phyloP scores from a whole-genome alignment of 2,797 vertebrate species.

The Petrocephalus sullivani region DNA sequence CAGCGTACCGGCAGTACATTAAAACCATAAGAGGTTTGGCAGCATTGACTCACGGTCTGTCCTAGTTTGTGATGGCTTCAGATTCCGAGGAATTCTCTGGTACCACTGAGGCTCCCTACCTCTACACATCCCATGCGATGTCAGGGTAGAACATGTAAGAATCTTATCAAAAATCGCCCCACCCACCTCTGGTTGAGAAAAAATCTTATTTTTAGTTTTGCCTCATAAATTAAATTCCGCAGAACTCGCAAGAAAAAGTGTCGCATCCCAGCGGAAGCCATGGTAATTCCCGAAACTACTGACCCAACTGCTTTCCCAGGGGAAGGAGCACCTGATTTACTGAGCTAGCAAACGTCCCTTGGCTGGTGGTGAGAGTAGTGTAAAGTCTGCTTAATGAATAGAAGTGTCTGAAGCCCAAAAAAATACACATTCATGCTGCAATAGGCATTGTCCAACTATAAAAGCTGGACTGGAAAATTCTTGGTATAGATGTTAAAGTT shows the following conservation, averaged over 20 bases:
- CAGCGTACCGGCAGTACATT: background rate
- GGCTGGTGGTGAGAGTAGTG: background rate
- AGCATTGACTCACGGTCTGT: background rate
- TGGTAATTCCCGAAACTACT: conserved; percentile 5
- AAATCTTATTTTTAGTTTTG: conserved; percentile 12
- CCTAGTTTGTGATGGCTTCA: background rate
- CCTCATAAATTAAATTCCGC: background rate
- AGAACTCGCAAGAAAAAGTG: background rate
- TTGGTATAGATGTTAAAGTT: background rate
- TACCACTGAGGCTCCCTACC: background rate
- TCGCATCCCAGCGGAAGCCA: background rate
- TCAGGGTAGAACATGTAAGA: background rate
- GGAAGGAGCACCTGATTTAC: background rate
- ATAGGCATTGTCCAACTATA: background rate
- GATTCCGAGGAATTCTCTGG: conserved; percentile 1
- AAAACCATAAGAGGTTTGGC: background rate
- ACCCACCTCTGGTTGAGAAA: background rate
- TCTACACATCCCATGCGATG: background rate
- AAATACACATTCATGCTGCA: background rate
- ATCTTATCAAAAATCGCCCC: background rate
- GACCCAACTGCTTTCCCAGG: background rate
- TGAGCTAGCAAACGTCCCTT: background rate
- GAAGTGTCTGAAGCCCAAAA: background rate
- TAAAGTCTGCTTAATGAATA: background rate
- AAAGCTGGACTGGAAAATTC: background rate